A percentile compares a stretch with the other conserved stretches of the same genome.
phyloP scores from a whole-genome alignment of 2,888 invertebrate species.

The Atrina japonica region DNA sequence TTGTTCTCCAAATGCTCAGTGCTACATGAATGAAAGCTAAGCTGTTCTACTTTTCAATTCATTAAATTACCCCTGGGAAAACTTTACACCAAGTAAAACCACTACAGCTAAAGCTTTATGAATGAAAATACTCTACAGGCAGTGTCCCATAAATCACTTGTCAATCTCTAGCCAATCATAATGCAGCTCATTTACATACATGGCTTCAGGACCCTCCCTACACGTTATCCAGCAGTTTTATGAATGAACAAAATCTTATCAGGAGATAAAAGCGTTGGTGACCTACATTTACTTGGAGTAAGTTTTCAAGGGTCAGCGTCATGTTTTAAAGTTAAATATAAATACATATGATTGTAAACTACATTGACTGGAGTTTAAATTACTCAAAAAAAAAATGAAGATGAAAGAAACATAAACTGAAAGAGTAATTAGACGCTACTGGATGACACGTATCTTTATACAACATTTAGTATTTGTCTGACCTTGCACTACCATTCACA shows the following conservation, averaged over 20 bases:
- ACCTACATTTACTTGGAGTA: constrained; percentile 18
- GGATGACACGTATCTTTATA: no score
- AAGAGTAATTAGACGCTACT: no score
- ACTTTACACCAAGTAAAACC: constrained; percentile 35
- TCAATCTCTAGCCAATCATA: constrained; percentile 50
- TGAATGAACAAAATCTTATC: constrained; percentile 54
- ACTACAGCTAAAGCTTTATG: constrained; percentile 36
- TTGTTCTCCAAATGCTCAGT: no score
- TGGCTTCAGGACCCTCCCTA: constrained; percentile 46
- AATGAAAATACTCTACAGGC: constrained; percentile 37
- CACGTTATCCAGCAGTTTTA: constrained; percentile 42
- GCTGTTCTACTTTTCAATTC: constrained; percentile 36
- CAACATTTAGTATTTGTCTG: no score
- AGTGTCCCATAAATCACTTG: constrained; percentile 41
- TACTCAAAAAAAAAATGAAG: no score
- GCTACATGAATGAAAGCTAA: constrained; percentile 18
- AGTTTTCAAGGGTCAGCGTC: no score
- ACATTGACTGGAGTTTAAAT: no score
- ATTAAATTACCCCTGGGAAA: constrained; percentile 39
- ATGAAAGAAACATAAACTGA: no score
- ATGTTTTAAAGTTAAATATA: no score
- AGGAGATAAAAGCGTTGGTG: constrained; percentile 30
- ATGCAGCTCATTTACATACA: constrained; percentile 59
- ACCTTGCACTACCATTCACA: no score
- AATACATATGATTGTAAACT: no score